phyloP scores from a whole-genome alignment of 1,140 invertebrate species.

The Colletes latitarsis region DNA sequence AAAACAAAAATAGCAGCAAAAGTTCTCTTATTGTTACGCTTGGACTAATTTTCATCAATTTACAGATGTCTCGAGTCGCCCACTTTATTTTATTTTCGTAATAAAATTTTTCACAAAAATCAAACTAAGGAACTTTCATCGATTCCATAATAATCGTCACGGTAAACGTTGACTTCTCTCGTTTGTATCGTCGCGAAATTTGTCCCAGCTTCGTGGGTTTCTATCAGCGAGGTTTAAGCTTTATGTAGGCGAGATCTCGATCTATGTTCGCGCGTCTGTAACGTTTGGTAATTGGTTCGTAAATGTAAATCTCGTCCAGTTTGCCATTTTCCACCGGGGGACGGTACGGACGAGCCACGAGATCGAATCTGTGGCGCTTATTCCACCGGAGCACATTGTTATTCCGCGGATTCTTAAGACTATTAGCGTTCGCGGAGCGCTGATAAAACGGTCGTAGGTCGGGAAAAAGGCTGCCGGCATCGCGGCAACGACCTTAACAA shows the following conservation, averaged over 20 bases:
- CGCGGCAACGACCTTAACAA: slow-evolving; percentile 34
- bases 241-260: not conserved
- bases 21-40: no score
- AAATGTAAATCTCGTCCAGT: not conserved
- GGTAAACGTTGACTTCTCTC: not conserved
- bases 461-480: slow-evolving; percentile 32
- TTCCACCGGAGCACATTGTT: slow-evolving; percentile 20
- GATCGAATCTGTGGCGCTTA: not conserved
- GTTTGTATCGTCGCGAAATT: not conserved
- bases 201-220: not conserved
- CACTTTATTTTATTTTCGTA: no score
- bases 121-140: no score
- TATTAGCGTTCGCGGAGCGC: slow-evolving; percentile 40
- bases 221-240: no score
- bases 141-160: no score
- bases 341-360: not conserved
- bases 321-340: not conserved
- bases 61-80: no score
- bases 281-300: no score
- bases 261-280: not conserved
- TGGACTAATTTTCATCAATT: no score
- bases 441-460: slow-evolving; percentile 49
- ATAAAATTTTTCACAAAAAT: no score
- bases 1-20: no score
- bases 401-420: slow-evolving; percentile 45